A percentile compares a stretch with the other conserved stretches of the same genome.
Conservation (phyloP, 2,888 invertebrate species). For the Dorcus parallelipipedus region DNA sequence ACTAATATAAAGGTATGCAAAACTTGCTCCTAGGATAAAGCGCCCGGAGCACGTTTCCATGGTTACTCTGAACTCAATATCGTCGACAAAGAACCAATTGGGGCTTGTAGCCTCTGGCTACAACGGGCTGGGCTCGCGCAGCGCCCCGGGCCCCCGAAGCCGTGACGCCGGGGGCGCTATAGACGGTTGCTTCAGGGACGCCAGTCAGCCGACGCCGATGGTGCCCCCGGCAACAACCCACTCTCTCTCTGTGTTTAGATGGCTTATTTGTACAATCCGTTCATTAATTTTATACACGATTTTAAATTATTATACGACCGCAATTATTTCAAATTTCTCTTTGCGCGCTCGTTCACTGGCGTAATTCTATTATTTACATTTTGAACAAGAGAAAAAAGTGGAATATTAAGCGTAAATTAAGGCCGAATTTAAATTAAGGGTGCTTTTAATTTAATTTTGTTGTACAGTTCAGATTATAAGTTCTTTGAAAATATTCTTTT, state of each 20-base stretch:
- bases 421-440: no score
- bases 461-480: no score
- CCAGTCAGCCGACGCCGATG: constrained; percentile 39
- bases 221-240: constrained; percentile 24
- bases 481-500: no score
- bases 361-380: no score
- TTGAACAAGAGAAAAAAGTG: no score
- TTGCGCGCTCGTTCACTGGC: no score
- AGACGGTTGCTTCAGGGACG: constrained; percentile 31
- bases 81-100: constrained; percentile 44
- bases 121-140: constrained; percentile 30
- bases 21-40: constrained; percentile 26
- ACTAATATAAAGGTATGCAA: constrained; percentile 27
- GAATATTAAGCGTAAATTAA: no score
- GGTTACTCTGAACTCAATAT: constrained; percentile 43
- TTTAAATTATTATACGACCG: no score
- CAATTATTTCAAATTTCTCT: no score
- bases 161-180: constrained; percentile 37
- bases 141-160: constrained; percentile 31
- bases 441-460: no score
- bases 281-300: constrained; percentile 23
- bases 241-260: constrained; percentile 22
- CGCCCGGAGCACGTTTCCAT: constrained; percentile 37
- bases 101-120: constrained; percentile 23
- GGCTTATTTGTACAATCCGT: constrained; percentile 31